Evolutionary conservation across 2,797 vertebrate genomes (phyloP).

Genomic region (Babyrousa celebensis): DNA sequence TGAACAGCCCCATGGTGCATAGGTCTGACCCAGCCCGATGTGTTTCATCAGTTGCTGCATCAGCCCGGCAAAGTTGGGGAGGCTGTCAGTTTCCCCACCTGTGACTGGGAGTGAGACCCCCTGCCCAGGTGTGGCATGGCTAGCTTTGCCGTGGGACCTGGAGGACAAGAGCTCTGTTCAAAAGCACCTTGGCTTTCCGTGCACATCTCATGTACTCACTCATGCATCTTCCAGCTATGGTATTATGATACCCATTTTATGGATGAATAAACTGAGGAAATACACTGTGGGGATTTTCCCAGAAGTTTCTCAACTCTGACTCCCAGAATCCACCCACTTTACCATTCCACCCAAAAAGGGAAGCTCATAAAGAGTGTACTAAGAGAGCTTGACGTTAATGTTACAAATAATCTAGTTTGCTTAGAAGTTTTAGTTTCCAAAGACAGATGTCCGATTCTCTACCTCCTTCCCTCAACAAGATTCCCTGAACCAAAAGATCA

Average conservation of each 20-base stretch:
- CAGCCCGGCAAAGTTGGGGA: no score
- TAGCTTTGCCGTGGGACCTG: background rate
- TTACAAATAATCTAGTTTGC: background rate
- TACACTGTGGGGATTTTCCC: background rate
- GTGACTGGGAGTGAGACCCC: background rate
- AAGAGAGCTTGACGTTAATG: background rate
- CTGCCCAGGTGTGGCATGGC: background rate
- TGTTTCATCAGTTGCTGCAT: no score
- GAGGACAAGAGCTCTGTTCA: accelerated
- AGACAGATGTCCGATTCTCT: background rate
- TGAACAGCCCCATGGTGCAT: background rate
- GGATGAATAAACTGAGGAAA: background rate
- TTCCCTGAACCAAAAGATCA: background rate
- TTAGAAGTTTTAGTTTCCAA: background rate
- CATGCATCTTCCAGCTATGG: background rate
- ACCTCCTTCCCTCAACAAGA: background rate
- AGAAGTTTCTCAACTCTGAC: background rate
- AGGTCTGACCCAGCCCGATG: background rate
- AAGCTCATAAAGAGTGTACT: background rate
- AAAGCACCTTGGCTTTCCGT: no score
- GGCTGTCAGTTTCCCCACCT: background rate
- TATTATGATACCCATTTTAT: background rate
- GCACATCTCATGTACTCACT: background rate
- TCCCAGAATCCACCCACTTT: background rate
- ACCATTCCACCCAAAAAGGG: background rate